These are phyloP conservation scores for Antheraea assamensis DNA, from an alignment of 2,888 invertebrate species.

Conservation along the genomic window DNA sequence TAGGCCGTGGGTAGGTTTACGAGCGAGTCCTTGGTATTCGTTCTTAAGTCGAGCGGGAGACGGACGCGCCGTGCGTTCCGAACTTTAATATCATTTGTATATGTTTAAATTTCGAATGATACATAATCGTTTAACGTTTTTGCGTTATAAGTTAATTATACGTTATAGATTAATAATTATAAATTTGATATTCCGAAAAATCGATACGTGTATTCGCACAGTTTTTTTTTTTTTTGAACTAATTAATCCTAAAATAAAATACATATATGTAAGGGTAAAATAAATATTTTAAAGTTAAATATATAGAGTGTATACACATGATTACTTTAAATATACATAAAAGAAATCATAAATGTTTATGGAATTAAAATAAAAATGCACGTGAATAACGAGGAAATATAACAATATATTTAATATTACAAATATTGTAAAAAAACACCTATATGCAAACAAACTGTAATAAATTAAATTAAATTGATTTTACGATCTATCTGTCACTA, in stretches of 20 bases:
- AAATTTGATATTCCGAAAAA: not conserved
- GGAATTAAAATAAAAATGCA: not conserved
- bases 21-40: constrained; percentile 72
- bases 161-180: not conserved
- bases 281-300: too few relatives aligned
- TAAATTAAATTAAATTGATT: too few relatives aligned
- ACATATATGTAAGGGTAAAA: too few relatives aligned
- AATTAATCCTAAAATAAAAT: not conserved
- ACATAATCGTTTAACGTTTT: not conserved
- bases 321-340: too few relatives aligned
- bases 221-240: not conserved
- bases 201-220: not conserved
- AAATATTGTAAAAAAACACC: not conserved
- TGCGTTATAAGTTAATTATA: not conserved
- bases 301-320: too few relatives aligned
- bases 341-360: too few relatives aligned
- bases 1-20: constrained; percentile 46
- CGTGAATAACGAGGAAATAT: not conserved
- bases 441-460: too few relatives aligned
- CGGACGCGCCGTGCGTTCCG: constrained; percentile 64
- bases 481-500: not conserved
- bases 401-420: not conserved
- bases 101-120: constrained; percentile 10
- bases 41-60: constrained; percentile 53
- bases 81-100: not conserved